These are phyloP conservation scores for Camponotus pennsylvanicus DNA, from an alignment of 1,140 invertebrate species.

Conservation along the genomic window DNA sequence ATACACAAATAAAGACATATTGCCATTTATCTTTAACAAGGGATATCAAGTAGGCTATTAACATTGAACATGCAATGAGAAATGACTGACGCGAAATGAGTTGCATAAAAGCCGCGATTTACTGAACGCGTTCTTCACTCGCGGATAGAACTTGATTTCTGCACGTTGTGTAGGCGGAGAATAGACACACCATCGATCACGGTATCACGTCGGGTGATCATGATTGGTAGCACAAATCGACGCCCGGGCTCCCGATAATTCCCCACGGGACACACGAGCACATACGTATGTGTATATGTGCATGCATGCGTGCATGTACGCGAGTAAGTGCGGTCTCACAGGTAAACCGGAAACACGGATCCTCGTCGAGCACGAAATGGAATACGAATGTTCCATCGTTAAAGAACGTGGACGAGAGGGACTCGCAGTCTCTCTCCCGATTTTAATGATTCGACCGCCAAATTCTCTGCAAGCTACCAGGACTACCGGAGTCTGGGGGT, in stretches of 20 bases:
- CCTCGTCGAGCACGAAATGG: slow-evolving; percentile 8
- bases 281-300: not conserved
- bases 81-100: slow-evolving; percentile 14
- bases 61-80: not conserved
- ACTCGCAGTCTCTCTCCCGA: slow-evolving; percentile 18
- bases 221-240: slow-evolving; percentile 63
- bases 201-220: slow-evolving; percentile 61
- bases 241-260: slow-evolving; percentile 58
- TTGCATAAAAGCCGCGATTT: slow-evolving; percentile 18
- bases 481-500: slow-evolving; percentile 52
- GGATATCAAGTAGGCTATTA: slow-evolving; percentile 10
- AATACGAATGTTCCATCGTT: slow-evolving; percentile 17
- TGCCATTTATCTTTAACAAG: not conserved
- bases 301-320: too few species aligned
- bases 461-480: slow-evolving; percentile 74
- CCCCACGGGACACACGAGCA: slow-evolving; percentile 25
- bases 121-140: slow-evolving; percentile 42
- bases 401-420: not conserved
- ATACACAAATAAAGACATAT: not conserved
- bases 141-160: slow-evolving; percentile 44
- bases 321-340: not conserved
- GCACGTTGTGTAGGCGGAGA: slow-evolving; percentile 35
- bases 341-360: slow-evolving; percentile 11
- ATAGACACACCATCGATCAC: slow-evolving; percentile 66
- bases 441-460: slow-evolving; percentile 76